Base-by-base conservation (phyloP, 2,888 invertebrate genomes). In the Rhogogaster chlorosoma region DNA sequence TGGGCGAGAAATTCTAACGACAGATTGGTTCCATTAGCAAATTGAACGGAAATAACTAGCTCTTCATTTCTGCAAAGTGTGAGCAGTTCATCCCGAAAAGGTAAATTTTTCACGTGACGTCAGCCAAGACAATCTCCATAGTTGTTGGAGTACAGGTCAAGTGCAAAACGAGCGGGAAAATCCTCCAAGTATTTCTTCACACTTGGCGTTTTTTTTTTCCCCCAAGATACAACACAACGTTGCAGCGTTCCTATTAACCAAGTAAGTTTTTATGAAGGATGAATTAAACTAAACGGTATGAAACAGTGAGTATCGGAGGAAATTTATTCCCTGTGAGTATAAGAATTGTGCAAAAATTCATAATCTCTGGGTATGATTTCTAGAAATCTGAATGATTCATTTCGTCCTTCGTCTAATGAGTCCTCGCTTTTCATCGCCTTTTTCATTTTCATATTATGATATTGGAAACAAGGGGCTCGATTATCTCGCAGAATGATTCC, bases 21-120 rank as follows among this genome's bases (percentile, higher is more conserved):
- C 10, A 6, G 15, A 61, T 77, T 53, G 49, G 49, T 49, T 80
- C 57, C 80, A 80, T 80, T 61, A 80, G 22, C 53, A 49, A 77
- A 77, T 77, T 77, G 45, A 49, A 53, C 77, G 53, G 49, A n/a
- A 32, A 49, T 77, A 77, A 53, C n/a, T 53, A 18, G 77, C 53
- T 53, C 29, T 53, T 32, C 32, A 18, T 53, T 77, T 10, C 38
- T 15, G 12, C 2, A 70, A 36, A 18, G 32, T 36, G n/a, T n/a
- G n/a, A 70, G 12, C 22, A 26, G 10, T 10, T 38, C 3, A 38
- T 9, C 2, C 22, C 22, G 10, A 67, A 15, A 18, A 9, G 15
- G 67, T 32, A 26, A 67, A 67, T 1, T 5, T 67, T 26, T 10
- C 22, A 12, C 61, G 36, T 70, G 70, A 70, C 70, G 70, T 70